These are phyloP conservation scores for Polyodon spathula DNA, from an alignment of 2,113 vertebrate species.

Conservation along the genomic window DNA sequence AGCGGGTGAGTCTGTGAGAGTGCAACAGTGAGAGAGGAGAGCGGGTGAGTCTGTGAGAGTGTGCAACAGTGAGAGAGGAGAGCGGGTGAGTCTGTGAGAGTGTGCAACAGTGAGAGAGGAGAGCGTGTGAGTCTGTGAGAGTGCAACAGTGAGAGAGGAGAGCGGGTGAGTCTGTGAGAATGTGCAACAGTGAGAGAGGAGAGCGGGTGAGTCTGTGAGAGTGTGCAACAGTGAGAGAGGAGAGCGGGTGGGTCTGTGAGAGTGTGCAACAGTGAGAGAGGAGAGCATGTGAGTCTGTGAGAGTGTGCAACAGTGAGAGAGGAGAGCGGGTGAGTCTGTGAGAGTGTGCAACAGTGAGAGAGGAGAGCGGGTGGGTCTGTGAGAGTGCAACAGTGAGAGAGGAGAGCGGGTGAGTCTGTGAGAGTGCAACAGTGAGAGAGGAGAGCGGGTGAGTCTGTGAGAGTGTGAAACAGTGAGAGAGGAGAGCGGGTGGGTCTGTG, in stretches of 20 bases:
- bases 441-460: constrained; percentile 12
- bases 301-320: background rate
- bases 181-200: constrained; percentile 3
- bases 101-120: constrained; percentile 3
- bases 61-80: constrained; percentile 4
- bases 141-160: constrained; percentile 4
- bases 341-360: background rate
- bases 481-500: constrained; percentile 13
- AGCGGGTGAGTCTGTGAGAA: background rate
- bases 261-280: constrained; percentile 3
- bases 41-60: background rate
- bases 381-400: background rate
- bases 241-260: background rate
- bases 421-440: background rate
- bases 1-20: background rate
- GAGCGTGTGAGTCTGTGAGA: background rate
- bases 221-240: constrained; percentile 2
- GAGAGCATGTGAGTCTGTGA: constrained; percentile 12
- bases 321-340: constrained; percentile 13
- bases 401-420: constrained; percentile 13
- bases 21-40: constrained; percentile 5
- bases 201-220: background rate
- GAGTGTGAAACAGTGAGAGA: background rate
- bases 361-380: constrained; percentile 12
- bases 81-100: background rate